Percentiles rank a stretch among this genome's conserved stretches.
These are phyloP conservation scores for Boleophthalmus pectinirostris DNA, from an alignment of 2,113 vertebrate genomes.

Conservation along the genomic window DNA sequence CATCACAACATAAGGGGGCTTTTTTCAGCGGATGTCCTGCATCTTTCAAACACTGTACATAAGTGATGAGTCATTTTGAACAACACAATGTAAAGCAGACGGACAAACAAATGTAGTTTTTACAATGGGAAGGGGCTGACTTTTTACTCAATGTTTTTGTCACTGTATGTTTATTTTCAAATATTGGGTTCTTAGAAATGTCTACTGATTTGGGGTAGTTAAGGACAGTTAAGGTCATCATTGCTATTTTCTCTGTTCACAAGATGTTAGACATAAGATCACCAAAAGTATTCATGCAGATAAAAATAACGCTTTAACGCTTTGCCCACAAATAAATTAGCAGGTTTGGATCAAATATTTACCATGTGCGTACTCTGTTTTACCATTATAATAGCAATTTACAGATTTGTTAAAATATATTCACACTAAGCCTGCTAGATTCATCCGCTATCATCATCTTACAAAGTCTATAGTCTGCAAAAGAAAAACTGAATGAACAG, in stretches of 20 bases:
- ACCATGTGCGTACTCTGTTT: background rate
- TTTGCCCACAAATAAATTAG: background rate
- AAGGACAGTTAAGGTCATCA: background rate
- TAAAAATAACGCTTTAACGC: background rate
- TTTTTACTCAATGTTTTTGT: background rate
- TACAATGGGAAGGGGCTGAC: background rate
- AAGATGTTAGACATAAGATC: too few relatives aligned
- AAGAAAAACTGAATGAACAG: conserved; percentile 15
- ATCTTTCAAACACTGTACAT: conserved; percentile 11
- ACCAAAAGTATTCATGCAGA: background rate
- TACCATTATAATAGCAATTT: background rate
- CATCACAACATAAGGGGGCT: conserved; percentile 15
- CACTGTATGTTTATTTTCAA: background rate
- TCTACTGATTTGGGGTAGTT: too few relatives aligned
- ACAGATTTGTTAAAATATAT: too few relatives aligned
- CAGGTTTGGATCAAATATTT: background rate
- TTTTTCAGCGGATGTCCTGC: conserved; percentile 41
- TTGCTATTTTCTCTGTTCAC: background rate
- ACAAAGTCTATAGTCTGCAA: background rate
- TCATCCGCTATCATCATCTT: background rate
- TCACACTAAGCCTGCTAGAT: background rate
- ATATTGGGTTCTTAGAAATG: too few relatives aligned
- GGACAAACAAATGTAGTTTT: background rate
- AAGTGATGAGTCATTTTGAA: background rate
- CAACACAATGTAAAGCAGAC: background rate